Evolutionary conservation across 2,797 vertebrate genomes (phyloP), one percentile per base, ranked within the genome.

Genomic region (Darevskia mixta): DNA sequence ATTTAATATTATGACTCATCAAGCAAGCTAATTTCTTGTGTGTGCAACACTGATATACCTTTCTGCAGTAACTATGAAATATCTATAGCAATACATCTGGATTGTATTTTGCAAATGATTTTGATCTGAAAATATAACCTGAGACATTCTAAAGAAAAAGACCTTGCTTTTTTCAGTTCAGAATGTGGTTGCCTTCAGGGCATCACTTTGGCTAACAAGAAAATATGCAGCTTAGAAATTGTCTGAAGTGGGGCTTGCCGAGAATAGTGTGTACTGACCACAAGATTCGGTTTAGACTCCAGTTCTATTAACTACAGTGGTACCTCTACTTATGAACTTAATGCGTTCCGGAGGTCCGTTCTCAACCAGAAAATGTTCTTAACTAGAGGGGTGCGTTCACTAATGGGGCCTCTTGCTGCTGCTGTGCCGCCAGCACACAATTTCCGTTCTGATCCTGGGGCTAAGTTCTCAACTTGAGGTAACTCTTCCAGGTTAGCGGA

Each of bases 1-100:
- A 86, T 85, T 95, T 93, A 93, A 90, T 93, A 92, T 94, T 94
- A 91, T 96, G 94, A 95, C 89, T 95, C 94, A 95, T 94, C 94
- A 95, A 93, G 90, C 87, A 94, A 92, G 86, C 91, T 94, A 89
- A 90, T 94, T 95, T 95, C 20, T 91, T 76, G 32, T 92, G 88
- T 69, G 43, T 90, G 87, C 91, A 92, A 93, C 83, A 85, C 78
- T 93, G 77, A 83, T 94, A 94, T 91, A 94, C 83, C 90, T 93
- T 94, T 90, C 89, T 90, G 88, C 87, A 91, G 88, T 89, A 93
- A 89, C 91, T 94, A 91, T 88, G 88, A 88, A 45, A 90, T 92
- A 88, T 84, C 91, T 71, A 9, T 90, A 93, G 90, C 25, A 88
- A 90, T 94, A 93, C 95, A 94, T 95, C 94, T 96, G 93, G 88